Percentiles rank a stretch among this genome's conserved stretches.
These are phyloP conservation scores for Catharus minimus DNA, from an alignment of 2,113 vertebrate species.

Conservation along the genomic window DNA sequence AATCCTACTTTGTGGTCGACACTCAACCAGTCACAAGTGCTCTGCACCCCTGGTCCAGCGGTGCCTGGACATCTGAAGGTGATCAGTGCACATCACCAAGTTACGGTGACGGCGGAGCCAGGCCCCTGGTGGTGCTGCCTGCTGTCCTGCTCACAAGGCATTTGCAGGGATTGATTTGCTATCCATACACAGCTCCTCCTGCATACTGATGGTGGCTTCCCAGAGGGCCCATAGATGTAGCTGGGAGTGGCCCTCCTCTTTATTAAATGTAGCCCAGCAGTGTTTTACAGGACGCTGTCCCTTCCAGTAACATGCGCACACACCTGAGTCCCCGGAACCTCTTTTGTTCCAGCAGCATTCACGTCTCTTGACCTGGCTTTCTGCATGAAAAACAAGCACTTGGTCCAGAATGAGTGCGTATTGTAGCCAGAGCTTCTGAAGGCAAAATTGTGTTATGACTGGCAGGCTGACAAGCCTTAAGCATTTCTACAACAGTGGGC, in stretches of 20 bases:
- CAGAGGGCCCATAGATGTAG: too few relatives aligned
- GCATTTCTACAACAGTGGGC: too few relatives aligned
- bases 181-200: neutral
- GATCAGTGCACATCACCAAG: too few relatives aligned
- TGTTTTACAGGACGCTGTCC: neutral
- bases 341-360: neutral
- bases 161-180: neutral
- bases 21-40: neutral
- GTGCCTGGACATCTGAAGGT: neutral
- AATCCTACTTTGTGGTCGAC: neutral
- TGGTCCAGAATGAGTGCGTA: too few relatives aligned
- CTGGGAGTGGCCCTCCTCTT: neutral
- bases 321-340: neutral
- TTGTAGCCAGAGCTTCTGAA: rapidly evolving
- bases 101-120: rapidly evolving
- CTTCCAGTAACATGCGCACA: rapidly evolving
- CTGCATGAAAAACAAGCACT: neutral
- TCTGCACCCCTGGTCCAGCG: neutral
- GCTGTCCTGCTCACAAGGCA: neutral
- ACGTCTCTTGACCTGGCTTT: neutral
- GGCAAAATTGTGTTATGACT: too few relatives aligned
- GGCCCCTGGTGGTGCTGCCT: neutral
- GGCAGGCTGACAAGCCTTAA: neutral
- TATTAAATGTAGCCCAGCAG: too few relatives aligned
- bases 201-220: neutral